These are phyloP conservation scores for Eriosoma lanigerum DNA, from an alignment of 1,140 invertebrate species.

Conservation along the genomic window DNA sequence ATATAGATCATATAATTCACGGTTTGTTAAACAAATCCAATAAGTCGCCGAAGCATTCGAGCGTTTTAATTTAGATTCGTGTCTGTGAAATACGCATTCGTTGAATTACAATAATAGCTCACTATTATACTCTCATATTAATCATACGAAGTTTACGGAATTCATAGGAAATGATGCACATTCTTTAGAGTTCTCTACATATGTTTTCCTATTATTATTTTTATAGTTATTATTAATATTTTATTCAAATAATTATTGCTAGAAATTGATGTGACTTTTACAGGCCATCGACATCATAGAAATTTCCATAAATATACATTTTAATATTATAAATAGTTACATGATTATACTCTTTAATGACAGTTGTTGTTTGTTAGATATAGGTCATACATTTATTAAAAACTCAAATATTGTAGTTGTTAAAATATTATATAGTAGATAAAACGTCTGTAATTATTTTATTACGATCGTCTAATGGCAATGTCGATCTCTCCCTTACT, in stretches of 20 bases:
- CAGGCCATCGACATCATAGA: conserved; percentile 32
- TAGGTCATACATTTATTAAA: not conserved
- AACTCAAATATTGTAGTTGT: not conserved
- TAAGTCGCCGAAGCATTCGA: too few species aligned
- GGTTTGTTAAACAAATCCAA: too few species aligned
- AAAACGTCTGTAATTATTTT: not conserved
- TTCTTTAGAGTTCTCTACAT: not conserved
- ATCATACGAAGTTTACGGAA: too few species aligned
- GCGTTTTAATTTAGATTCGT: too few species aligned
- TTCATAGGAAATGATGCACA: too few species aligned
- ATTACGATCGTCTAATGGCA: not conserved
- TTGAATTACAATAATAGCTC: too few species aligned
- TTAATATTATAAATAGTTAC: not conserved
- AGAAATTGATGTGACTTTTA: not conserved
- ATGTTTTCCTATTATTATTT: not conserved
- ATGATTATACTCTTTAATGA: conserved; percentile 3
- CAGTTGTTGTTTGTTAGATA: not conserved
- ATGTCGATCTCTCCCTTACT: not conserved
- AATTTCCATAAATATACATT: conserved; percentile 12
- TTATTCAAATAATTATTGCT: not conserved
- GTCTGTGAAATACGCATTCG: too few species aligned
- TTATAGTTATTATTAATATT: not conserved
- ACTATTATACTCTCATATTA: too few species aligned
- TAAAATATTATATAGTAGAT: not conserved
- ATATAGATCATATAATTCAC: too few species aligned